Evolutionary conservation across 2,797 vertebrate genomes (phyloP).

Genomic region (Catamblyrhynchus diadema): DNA sequence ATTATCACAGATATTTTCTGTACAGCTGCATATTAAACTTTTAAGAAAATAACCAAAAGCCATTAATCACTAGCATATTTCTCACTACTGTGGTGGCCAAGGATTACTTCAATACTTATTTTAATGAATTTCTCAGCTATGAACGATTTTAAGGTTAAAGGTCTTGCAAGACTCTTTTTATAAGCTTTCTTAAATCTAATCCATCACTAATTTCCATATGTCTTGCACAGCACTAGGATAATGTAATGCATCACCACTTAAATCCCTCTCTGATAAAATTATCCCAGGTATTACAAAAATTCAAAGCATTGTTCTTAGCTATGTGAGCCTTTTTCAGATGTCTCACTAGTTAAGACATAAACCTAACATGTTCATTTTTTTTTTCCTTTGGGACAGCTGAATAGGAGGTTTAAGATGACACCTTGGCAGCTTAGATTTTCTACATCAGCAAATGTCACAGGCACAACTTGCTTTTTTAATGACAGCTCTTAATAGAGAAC

Average conservation of each 20-base stretch:
- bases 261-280: conserved; percentile 36
- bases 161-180: conserved; percentile 23
- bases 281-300: background rate
- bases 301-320: conserved; percentile 27
- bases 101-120: conserved; percentile 16
- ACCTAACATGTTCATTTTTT: background rate
- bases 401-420: background rate
- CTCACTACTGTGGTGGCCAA: background rate
- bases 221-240: conserved; percentile 8
- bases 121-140: conserved; percentile 27
- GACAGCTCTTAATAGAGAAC: background rate
- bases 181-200: conserved; percentile 48
- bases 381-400: background rate
- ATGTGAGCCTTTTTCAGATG: background rate
- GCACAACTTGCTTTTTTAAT: background rate
- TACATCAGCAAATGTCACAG: background rate
- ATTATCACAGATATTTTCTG: background rate
- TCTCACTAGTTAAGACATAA: background rate
- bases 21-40: background rate
- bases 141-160: conserved; percentile 33
- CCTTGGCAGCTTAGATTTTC: background rate
- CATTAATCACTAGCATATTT: background rate
- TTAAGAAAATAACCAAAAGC: background rate
- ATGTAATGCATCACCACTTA: conserved; percentile 23
- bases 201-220: conserved; percentile 25